Evolutionary conservation across 2,113 vertebrate species (phyloP), one percentile per base, ranked within the genome.

Genomic region (Scytalopus superciliaris): DNA sequence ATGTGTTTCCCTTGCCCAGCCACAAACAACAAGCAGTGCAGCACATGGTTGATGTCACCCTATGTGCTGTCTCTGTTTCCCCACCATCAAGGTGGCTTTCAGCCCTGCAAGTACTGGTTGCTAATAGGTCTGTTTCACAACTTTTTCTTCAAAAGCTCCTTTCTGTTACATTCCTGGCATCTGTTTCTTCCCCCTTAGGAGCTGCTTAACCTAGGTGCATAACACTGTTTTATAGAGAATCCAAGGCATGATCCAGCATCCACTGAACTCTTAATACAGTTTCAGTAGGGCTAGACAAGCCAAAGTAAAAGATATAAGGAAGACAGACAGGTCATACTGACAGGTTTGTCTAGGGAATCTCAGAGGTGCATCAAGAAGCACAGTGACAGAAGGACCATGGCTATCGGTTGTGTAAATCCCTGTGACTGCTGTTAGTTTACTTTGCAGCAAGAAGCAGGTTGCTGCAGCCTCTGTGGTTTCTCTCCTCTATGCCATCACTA

Each of bases 51-150:
- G 55, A 40, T 57, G 52, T 63, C 80, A 93, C 83, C 56, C 21
- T 22, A 6, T 77, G 72, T 62, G 42, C 72, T 88, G 83, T 92
- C 84, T 72, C 50, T 83, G n/a, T 87, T 24, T 68, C 57, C 75
- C 18, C 44, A 81, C 64, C 69, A 87, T 94, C 86, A 92, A 94
- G 91, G 80, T 84, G 91, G 42, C 64, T 89, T 93, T 94, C 91
- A 84, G 73, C 35, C 76, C 86, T 93, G 42, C 33, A 81, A 77
- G 44, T 63, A 87, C 37, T 62, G 49, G 18, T 81, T 95, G 92
- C 85, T 94, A 81, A 90, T 83, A 93, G 93, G 60, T 91, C 87
- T 93, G 59, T 95, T 97, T 97, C 95, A 93, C 91, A 94, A 94
- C 90, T 79, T 92, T 87, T 88, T 78, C 84, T 82, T 92, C 86